phyloP scores from a whole-genome alignment of 2,797 vertebrate species.

The Pelobates cultripes region DNA sequence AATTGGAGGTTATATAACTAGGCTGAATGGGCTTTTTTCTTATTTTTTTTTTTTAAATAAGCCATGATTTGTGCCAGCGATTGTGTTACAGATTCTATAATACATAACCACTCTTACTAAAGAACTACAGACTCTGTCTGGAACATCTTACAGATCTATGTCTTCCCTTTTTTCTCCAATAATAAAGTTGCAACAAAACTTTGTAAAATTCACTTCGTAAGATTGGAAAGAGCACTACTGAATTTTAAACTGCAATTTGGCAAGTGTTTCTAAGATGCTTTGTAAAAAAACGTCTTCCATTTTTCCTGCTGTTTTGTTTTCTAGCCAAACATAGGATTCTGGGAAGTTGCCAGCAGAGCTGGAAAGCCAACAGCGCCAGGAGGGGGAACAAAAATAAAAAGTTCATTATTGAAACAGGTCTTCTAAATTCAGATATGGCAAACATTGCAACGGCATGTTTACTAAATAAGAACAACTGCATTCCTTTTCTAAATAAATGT shows the following conservation, averaged over 20 bases:
- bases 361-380: slow-evolving; percentile 23
- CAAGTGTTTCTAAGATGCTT: slow-evolving; percentile 5
- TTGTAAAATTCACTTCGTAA: neutral
- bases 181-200: neutral
- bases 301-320: slow-evolving; percentile 7
- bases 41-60: neutral
- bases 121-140: neutral
- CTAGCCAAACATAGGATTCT: slow-evolving; percentile 31
- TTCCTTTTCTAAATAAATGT: slow-evolving; percentile 12
- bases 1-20: neutral
- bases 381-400: neutral
- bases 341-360: slow-evolving; percentile 26
- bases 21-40: neutral
- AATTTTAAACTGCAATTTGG: slow-evolving; percentile 8
- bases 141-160: neutral
- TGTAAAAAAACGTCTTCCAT: slow-evolving; percentile 31
- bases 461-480: slow-evolving; percentile 32
- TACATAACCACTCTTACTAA: neutral
- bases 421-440: slow-evolving; percentile 29
- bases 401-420: slow-evolving; percentile 21
- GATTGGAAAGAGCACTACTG: neutral
- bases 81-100: neutral
- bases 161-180: neutral
- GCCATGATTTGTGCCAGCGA: neutral
- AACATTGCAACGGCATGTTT: slow-evolving; percentile 32